Evolutionary conservation across 2,113 vertebrate species (phyloP).

Genomic region (Ammospiza nelsoni): DNA sequence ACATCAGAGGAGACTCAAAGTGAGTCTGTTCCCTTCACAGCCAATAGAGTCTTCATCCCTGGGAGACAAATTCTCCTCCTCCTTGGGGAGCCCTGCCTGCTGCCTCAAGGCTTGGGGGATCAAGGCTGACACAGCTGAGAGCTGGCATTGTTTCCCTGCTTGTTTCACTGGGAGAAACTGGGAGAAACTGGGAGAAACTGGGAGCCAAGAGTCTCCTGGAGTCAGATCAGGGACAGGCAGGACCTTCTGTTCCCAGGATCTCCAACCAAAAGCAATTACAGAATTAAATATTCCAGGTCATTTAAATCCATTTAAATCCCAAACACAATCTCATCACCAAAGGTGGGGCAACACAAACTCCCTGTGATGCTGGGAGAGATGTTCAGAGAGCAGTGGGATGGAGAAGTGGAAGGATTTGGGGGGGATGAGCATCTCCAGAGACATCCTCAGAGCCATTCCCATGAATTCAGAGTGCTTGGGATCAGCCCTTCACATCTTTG

Average conservation of each 20-base stretch:
- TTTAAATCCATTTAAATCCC: no score
- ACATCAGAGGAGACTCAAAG: slow-evolving; percentile 8
- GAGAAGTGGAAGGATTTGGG: background rate
- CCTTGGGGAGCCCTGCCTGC: background rate
- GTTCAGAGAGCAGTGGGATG: background rate
- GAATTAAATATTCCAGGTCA: no score
- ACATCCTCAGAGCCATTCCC: background rate
- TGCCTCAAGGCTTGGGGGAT: background rate
- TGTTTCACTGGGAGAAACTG: background rate
- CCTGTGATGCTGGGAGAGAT: background rate
- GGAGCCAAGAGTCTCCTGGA: background rate
- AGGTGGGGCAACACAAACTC: background rate
- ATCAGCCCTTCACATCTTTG: background rate
- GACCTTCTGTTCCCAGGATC: background rate
- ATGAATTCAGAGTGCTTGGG: background rate
- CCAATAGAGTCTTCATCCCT: background rate
- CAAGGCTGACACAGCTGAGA: background rate
- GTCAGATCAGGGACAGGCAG: background rate
- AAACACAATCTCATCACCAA: background rate
- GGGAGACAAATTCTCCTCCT: background rate
- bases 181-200: background rate
- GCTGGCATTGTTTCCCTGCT: background rate
- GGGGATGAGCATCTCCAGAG: background rate
- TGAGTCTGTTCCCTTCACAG: slow-evolving; percentile 3
- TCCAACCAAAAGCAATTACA: background rate